Evolutionary conservation across 2,888 invertebrate genomes (phyloP).

Genomic region (Mycalesis mineus): DNA sequence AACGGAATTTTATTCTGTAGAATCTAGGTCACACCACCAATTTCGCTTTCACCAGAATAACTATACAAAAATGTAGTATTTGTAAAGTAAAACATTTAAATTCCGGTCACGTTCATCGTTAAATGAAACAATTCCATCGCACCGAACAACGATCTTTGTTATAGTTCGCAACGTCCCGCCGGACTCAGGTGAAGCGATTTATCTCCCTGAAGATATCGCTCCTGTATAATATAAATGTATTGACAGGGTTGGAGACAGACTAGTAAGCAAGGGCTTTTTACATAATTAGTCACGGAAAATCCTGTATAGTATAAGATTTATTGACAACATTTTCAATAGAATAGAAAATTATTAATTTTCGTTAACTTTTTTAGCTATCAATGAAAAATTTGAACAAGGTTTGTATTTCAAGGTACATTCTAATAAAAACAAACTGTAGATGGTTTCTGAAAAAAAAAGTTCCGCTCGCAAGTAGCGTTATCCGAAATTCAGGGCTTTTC

Average conservation of each 20-base stretch:
- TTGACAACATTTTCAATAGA: no score
- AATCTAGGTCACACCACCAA: not conserved
- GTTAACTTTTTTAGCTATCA: no score
- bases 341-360: no score
- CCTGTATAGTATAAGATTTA: no score
- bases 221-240: conserved; percentile 28
- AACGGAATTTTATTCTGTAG: not conserved
- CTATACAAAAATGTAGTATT: not conserved
- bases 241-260: conserved; percentile 19
- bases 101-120: conserved; percentile 20
- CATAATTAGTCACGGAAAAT: no score
- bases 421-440: no score
- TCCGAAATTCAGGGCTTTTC: no score
- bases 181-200: conserved; percentile 17
- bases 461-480: no score
- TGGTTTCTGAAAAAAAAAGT: no score
- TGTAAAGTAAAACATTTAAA: not conserved
- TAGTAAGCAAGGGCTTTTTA: no score
- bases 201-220: conserved; percentile 17
- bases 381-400: no score
- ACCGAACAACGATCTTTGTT: conserved; percentile 4
- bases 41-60: not conserved
- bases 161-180: conserved; percentile 4
- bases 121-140: conserved; percentile 20
- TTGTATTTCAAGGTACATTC: no score